Conservation (phyloP, 2,888 invertebrate genomes). For the Nomada flava region DNA sequence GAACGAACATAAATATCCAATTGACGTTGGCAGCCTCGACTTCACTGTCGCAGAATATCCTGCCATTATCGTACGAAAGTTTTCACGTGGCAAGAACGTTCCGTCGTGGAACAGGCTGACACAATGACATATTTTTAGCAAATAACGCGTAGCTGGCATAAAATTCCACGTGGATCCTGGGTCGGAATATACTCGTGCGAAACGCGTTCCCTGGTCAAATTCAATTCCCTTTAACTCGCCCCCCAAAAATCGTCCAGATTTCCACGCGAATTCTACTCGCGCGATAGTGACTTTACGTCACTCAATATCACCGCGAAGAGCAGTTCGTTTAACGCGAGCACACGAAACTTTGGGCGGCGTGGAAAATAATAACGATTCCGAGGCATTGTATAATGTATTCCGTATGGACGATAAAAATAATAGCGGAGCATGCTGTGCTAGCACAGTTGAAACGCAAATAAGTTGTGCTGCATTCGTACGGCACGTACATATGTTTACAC, state of each 20-base stretch:
- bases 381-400: neutral
- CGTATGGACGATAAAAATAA: constrained; percentile 28
- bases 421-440: neutral
- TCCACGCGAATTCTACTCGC: no score
- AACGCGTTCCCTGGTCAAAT: constrained; percentile 12
- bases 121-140: constrained; percentile 40
- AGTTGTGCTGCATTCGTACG: constrained; percentile 33
- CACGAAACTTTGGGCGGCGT: no score
- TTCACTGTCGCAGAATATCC: neutral
- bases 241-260: no score
- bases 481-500: constrained; percentile 32
- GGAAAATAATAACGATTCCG: neutral
- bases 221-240: neutral
- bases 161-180: constrained; percentile 11
- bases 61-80: neutral
- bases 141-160: constrained; percentile 32
- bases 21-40: neutral
- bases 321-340: no score
- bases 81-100: neutral
- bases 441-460: constrained; percentile 47
- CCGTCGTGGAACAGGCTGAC: constrained; percentile 11
- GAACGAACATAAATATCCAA: no score
- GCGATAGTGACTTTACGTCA: no score
- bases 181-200: constrained; percentile 8
- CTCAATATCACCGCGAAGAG: no score